Percentiles rank a stretch among this genome's conserved stretches.
Conservation (phyloP, 2,113 vertebrate species). For the Helogale parvula region DNA sequence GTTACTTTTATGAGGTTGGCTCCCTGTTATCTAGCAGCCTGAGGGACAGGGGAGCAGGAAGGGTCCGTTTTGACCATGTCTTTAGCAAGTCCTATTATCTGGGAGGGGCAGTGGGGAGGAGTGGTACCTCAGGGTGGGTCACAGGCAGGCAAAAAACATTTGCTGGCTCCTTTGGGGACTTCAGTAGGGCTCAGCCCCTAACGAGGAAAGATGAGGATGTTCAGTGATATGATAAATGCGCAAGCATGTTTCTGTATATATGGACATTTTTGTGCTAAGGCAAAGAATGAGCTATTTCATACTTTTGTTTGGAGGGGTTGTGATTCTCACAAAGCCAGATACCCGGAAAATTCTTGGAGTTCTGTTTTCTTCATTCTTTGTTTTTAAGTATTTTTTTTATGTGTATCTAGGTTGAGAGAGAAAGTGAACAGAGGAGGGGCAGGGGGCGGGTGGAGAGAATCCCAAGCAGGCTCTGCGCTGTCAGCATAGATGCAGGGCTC, state of each 20-base stretch:
- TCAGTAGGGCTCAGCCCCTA: background rate
- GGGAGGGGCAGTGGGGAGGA: background rate
- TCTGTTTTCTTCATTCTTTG: background rate
- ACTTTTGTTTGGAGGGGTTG: background rate
- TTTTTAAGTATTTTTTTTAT: too few relatives aligned
- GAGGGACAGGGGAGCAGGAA: background rate
- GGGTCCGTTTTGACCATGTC: background rate
- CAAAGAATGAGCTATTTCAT: background rate
- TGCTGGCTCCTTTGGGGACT: background rate
- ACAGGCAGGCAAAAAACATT: background rate
- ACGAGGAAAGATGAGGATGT: background rate
- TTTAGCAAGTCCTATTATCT: background rate
- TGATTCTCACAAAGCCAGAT: background rate
- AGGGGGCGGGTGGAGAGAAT: too few relatives aligned
- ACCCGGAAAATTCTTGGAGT: background rate
- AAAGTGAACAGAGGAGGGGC: too few relatives aligned
- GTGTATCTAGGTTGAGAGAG: too few relatives aligned
- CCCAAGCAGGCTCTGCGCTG: too few relatives aligned
- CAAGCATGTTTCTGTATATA: background rate
- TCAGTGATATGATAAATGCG: too few relatives aligned
- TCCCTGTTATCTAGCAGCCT: background rate
- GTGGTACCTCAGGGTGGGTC: background rate
- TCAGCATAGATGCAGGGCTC: too few relatives aligned
- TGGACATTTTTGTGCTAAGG: background rate
- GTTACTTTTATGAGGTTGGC: slow-evolving; percentile 59